Evolutionary conservation across 1,140 invertebrate genomes (phyloP), one percentile per base, ranked within the genome.

Genomic region (Drosophila nebulosa): DNA sequence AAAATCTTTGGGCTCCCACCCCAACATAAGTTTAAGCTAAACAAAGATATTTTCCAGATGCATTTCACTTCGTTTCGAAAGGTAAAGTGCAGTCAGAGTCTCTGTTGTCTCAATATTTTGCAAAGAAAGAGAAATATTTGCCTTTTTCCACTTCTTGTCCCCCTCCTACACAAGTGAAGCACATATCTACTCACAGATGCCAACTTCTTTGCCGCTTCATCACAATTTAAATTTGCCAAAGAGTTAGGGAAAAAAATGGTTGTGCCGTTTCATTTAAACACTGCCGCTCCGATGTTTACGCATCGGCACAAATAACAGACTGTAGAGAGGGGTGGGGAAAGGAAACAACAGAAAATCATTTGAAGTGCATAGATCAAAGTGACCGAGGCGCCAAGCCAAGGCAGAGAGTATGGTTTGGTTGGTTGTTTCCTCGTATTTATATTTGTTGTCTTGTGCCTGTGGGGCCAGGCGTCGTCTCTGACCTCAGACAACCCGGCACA

Each of bases 351-450:
- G 61, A 68, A 80, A 78, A 78, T 78, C 77, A 85, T 85, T 85
- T 85, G 80, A 85, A 85, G 80, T 85, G 81, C 80, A 77, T 66
- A 85, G 80, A 85, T 85, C 80, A 85, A 85, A 85, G 80, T 80
- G 78, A 78, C 78, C 78, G 81, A 65, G 56, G 67, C 52, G 39
- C 39, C 39, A 81, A 83, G 80, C 81, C 80, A 77, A 64, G 56
- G 46, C 53, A 21, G 24, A 56, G 64, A 62, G 73, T 75, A 4
- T 32, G 26, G 26, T n/a, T n/a, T 27, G 26, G 26, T 27, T 27
- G 5, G 26, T 42, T 61, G 32, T 65, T 72, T 57, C 59, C 26
- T 21, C 2, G 55, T 57, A 84, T 84, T 71, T 78, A 61, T 64
- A 66, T 51, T 62, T 46, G 30, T 26, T 66, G 46, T 32, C 16